Percentiles rank a stretch among this genome's conserved stretches.
Conservation (phyloP, 2,113 vertebrate genomes). For the Perca flavescens region DNA sequence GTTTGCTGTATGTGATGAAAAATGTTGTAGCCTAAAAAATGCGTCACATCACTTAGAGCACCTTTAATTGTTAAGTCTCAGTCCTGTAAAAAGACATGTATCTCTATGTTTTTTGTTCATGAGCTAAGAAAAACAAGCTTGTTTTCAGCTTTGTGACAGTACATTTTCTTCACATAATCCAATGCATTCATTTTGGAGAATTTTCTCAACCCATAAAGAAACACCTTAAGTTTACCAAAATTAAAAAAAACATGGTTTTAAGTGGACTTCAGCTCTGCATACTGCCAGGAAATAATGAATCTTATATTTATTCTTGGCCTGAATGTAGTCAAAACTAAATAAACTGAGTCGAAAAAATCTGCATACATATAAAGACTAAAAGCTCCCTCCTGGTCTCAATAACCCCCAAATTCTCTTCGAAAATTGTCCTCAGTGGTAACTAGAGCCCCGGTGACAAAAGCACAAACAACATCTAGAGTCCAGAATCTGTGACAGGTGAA, state of each 20-base stretch:
- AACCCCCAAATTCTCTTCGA: background rate
- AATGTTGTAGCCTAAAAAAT: too few relatives aligned
- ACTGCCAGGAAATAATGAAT: background rate
- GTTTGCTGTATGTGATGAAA: too few relatives aligned
- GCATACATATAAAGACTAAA: background rate
- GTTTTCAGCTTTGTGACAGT: background rate
- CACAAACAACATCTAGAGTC: slow-evolving; percentile 1
- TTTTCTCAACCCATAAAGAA: background rate
- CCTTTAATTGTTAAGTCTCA: background rate
- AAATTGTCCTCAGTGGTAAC: background rate
- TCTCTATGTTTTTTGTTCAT: background rate
- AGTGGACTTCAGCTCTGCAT: background rate
- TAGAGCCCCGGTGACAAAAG: background rate
- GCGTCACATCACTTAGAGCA: too few relatives aligned
- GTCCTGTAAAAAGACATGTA: background rate
- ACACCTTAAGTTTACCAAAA: too few relatives aligned
- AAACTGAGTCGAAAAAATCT: background rate
- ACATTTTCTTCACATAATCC: background rate
- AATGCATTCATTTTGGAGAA: background rate
- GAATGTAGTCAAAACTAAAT: background rate
- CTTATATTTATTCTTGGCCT: background rate
- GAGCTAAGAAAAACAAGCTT: background rate
- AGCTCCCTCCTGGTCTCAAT: background rate
- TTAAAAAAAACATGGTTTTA: background rate
- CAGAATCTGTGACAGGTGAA: slow-evolving; percentile 13